phyloP scores from a whole-genome alignment of 2,797 vertebrate genomes.

The Catharus ustulatus region DNA sequence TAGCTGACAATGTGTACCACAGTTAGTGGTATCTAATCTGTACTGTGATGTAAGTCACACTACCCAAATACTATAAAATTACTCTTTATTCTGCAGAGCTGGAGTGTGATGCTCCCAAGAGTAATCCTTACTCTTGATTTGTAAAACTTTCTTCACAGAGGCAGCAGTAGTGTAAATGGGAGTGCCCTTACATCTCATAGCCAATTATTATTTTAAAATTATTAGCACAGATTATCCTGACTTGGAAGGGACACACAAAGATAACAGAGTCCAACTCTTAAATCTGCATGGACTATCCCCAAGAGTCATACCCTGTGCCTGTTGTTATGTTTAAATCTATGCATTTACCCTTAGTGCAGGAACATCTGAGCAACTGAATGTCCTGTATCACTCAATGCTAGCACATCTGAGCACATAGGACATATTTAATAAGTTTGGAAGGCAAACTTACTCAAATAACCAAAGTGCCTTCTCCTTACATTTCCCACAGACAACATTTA shows the following conservation, averaged over 20 bases:
- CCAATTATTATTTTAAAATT: background rate
- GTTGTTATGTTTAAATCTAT: background rate
- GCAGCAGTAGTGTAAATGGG: background rate
- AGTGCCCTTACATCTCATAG: background rate
- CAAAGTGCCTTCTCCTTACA: background rate
- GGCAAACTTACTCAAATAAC: background rate
- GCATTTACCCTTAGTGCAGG: background rate
- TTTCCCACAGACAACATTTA: background rate
- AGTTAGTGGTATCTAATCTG: background rate
- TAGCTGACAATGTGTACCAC: background rate
- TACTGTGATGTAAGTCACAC: background rate
- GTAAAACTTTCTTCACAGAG: background rate
- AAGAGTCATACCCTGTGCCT: background rate
- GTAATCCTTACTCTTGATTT: background rate
- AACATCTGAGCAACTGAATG: background rate
- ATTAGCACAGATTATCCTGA: background rate
- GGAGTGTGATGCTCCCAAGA: background rate
- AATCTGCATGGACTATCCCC: background rate
- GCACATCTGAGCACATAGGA: background rate
- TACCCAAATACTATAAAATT: background rate
- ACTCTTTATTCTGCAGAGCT: background rate
- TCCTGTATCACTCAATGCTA: background rate
- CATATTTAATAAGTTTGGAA: background rate
- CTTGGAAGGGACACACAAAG: background rate
- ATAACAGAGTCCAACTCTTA: background rate